Percentiles rank a stretch among this genome's conserved stretches.
These are phyloP conservation scores for Yponomeuta sedellus DNA, from an alignment of 2,888 invertebrate species.

Conservation along the genomic window DNA sequence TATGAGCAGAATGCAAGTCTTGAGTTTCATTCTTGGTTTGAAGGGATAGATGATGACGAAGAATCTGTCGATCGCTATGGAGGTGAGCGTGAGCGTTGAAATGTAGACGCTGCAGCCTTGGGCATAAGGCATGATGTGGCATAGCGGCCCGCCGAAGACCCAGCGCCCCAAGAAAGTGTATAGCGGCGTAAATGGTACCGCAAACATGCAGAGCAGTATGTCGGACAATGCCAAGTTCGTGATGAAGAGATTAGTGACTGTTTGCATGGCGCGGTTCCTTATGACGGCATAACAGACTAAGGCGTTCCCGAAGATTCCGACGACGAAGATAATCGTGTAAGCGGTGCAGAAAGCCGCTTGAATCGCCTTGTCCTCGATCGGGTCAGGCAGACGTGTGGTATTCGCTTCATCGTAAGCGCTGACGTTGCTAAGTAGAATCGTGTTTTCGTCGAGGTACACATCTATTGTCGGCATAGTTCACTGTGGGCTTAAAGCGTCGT, in stretches of 20 bases:
- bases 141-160: constrained; percentile 89
- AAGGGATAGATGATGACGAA: constrained; percentile 94
- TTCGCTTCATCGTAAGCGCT: constrained; percentile 36
- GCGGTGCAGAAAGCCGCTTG: constrained; percentile 85
- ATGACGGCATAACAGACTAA: constrained; percentile 91
- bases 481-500: constrained; percentile 51
- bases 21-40: constrained; percentile 86
- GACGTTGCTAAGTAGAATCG: constrained; percentile 24
- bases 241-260: constrained; percentile 94
- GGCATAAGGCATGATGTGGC: constrained; percentile 90
- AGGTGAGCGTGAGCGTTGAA: constrained; percentile 91
- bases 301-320: constrained; percentile 89
- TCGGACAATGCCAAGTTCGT: constrained; percentile 93
- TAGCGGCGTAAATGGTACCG: constrained; percentile 93
- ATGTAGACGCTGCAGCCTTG: constrained; percentile 93
- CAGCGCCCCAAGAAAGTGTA: constrained; percentile 90
- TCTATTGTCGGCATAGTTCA: constrained; percentile 57
- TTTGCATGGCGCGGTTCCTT: constrained; percentile 91
- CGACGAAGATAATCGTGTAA: constrained; percentile 86
- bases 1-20: constrained; percentile 85
- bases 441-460: constrained; percentile 37
- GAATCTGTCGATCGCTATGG: constrained; percentile 94
- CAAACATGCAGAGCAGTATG: constrained; percentile 88
- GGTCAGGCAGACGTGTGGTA: constrained; percentile 50
- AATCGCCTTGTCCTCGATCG: constrained; percentile 80